A percentile compares a stretch with the other conserved stretches of the same genome.
Conservation (phyloP, 2,113 vertebrate genomes). For the Pseudorasbora parva region DNA sequence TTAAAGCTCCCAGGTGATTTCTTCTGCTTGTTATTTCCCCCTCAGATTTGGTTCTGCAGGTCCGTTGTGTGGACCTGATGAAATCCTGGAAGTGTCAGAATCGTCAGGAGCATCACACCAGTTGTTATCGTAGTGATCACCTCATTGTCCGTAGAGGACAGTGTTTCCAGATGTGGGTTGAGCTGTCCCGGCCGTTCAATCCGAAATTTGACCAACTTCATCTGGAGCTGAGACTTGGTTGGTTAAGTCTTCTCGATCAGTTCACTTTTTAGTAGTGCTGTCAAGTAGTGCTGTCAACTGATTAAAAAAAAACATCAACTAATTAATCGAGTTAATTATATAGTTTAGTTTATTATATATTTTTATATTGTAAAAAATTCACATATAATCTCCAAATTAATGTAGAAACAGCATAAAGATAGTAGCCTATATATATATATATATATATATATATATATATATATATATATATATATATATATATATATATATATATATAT, state of each 20-base stretch:
- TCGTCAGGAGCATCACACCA: conserved; percentile 78
- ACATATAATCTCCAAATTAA: no score
- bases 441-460: no score
- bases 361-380: no score
- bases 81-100: conserved; percentile 68
- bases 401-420: no score
- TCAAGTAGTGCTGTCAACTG: no score
- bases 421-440: no score
- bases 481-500: no score
- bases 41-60: conserved; percentile 45
- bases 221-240: conserved; percentile 81
- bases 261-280: neutral
- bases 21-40: neutral
- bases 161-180: conserved; percentile 77
- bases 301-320: no score
- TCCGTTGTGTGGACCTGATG: conserved; percentile 77
- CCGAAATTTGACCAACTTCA: conserved; percentile 70
- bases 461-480: no score
- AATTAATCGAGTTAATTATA: no score
- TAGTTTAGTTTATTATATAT: no score
- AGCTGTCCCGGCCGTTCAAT: conserved; percentile 76
- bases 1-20: neutral
- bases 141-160: conserved; percentile 83
- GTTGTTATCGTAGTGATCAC: conserved; percentile 75
- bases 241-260: conserved; percentile 9